These are phyloP conservation scores for Polypedilum pembai DNA, from an alignment of 1,140 invertebrate genomes.

Conservation along the genomic window DNA sequence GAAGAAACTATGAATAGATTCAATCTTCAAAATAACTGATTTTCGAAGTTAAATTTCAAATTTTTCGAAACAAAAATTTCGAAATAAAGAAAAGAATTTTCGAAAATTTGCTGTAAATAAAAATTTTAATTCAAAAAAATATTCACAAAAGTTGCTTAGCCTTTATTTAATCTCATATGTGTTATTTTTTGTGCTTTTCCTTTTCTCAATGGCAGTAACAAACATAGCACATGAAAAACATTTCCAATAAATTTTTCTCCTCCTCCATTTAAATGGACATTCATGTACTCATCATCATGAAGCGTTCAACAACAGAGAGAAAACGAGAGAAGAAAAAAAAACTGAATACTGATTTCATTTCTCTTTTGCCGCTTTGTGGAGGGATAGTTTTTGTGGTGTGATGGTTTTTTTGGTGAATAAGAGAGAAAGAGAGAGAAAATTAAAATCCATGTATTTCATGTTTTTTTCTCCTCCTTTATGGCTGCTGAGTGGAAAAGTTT, in stretches of 20 bases:
- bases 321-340: background rate
- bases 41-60: too few species aligned
- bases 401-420: background rate
- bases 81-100: too few species aligned
- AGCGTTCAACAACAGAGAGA: background rate
- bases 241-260: conserved; percentile 19
- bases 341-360: background rate
- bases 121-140: too few species aligned
- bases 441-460: conserved; percentile 2
- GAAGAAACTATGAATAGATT: too few species aligned
- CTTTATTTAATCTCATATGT: background rate
- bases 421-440: background rate
- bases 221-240: conserved; percentile 9
- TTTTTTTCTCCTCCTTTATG: background rate
- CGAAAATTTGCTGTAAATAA: too few species aligned
- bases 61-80: too few species aligned
- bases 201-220: too few species aligned
- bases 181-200: too few species aligned
- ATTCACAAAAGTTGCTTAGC: too few species aligned
- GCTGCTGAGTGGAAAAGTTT: background rate
- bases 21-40: too few species aligned
- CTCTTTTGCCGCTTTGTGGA: background rate
- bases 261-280: conserved; percentile 21
- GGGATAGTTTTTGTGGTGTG: background rate
- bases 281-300: conserved; percentile 15